Conservation (phyloP, 2,113 vertebrate species). For the Erinaceus europaeus region DNA sequence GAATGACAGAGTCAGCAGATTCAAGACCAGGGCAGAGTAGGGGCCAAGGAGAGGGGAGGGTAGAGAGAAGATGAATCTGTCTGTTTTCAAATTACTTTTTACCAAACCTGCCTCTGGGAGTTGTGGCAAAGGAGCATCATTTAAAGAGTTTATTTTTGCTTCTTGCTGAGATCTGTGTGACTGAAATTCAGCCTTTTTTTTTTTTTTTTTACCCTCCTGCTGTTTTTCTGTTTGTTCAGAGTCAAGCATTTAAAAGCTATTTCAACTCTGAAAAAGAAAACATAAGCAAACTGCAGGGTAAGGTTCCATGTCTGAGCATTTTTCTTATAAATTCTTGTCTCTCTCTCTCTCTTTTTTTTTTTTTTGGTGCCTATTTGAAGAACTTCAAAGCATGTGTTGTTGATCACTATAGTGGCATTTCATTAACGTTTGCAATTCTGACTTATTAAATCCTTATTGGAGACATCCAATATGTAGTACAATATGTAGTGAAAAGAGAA, state of each 20-base stretch:
- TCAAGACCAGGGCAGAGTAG: accelerated
- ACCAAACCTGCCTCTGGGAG: slow-evolving; percentile 27
- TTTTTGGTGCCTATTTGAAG: not conserved
- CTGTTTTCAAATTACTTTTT: slow-evolving; percentile 15
- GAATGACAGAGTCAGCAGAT: not conserved
- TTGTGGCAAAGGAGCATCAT: slow-evolving; percentile 24
- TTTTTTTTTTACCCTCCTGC: slow-evolving; percentile 37
- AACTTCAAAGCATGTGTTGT: slow-evolving; percentile 61
- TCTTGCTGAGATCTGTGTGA: slow-evolving; percentile 53
- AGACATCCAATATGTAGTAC: not conserved
- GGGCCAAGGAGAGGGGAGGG: no score
- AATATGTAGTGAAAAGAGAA: not conserved
- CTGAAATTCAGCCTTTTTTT: slow-evolving; percentile 54
- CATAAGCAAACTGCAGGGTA: slow-evolving; percentile 35
- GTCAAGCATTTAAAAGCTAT: slow-evolving; percentile 4
- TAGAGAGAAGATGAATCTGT: not conserved
- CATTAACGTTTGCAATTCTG: slow-evolving; percentile 55
- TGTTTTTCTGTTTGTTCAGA: slow-evolving; percentile 58
- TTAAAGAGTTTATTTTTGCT: slow-evolving; percentile 56
- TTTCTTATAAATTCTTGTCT: slow-evolving; percentile 47
- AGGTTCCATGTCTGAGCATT: slow-evolving; percentile 41
- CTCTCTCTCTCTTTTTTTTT: no score
- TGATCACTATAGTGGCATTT: slow-evolving; percentile 56
- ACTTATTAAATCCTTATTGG: slow-evolving; percentile 51
- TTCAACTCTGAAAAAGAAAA: slow-evolving; percentile 15